Base-by-base conservation (phyloP, 2,888 invertebrate species). In the Timema podura region DNA sequence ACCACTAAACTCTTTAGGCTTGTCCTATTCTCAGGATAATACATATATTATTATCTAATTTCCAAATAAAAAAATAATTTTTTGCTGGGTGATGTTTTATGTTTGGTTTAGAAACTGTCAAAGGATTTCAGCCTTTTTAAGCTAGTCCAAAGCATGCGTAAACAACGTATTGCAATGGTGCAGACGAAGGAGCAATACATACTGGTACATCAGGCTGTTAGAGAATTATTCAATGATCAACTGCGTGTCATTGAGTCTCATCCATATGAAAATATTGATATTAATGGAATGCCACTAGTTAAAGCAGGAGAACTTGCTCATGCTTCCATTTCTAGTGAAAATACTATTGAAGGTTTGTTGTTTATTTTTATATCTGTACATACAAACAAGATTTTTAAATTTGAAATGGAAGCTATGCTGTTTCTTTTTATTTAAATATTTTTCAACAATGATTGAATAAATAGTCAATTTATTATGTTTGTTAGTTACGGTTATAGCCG, bases 151-250 rank as follows among this genome's bases (percentile, higher is more conserved):
- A 82, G 82, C 46, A 85, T 86, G 84, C 76, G 86, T 68, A 80
- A 81, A 70, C 86, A 86, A 74, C 79, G 86, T 68, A 84, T 85
- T 73, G 85, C 83, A 66, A 82, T 84, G 83, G 83, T 84, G 65
- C 82, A 83, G 76, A 82, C 83, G 6, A 82, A 82, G 79, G 86
- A 86, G 72, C 86, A 86, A 77, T 86, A 86, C 77, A 81, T 84
- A 65, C 80, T 85, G 69, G 84, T 85, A 7, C 84, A 86, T 76
- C 79, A 83, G 72, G 85, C 85, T 48, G 83, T 86, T 15, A 78
- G 81, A 69, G 83, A 83, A 73, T 76, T 86, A 61, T 86, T 86
- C 76, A 79, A 81, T 75, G 83, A 85, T 72, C 84, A 85, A 74
- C 77, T 85, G 44, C 81, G 82, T 72, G 79, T 84, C 72, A 84